Evolutionary conservation across 2,113 vertebrate genomes (phyloP), one percentile per base, ranked within the genome.

Genomic region (Rattus rattus): DNA sequence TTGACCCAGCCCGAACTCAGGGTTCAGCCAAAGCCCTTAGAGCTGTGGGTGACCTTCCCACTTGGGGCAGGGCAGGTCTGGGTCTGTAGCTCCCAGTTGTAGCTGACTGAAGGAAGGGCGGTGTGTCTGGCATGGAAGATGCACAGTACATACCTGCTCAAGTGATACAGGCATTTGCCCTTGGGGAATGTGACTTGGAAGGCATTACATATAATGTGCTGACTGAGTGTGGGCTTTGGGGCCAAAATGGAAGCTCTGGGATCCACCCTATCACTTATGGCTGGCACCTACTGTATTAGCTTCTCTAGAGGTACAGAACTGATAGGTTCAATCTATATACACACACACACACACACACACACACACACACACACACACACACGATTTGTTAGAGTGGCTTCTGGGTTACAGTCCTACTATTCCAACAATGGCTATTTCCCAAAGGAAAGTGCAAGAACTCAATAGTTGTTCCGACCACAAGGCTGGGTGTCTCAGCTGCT

Each of bases 91-190:
- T 59, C n/a, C 54, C 54, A 3, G 0, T 4, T 36, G 24, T 52
- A 9, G 4, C 47, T 30, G 56, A 43, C 36, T 12, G 33, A 12
- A 4, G 5, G 20, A 89, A 69, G 11, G 26, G 54, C 22, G 4
- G 24, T 59, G 56, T 43, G 47, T 36, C 30, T 0, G 12, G 6
- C 14, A 0, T 0, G 1, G 36, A 22, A 61, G 70, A 43, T 43
- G 16, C 43, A 69, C 49, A 5, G 1, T 24, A 63, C 63, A 17
- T 7, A 61, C 10, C 30, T 88, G 56, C 5, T 56, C 59, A 65
- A 24, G 80, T 56, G 19, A 88, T 12, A 14, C 59, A 56, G 67
- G 36, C 49, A 14, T 47, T 79, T 30, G 52, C 69, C 76, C 56
- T 86, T 6, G 0, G 70, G 61, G 89, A 91, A 87, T 5, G n/a